Evolutionary conservation across 2,113 vertebrate species (phyloP).

Genomic region (Pseudopipra pipra): DNA sequence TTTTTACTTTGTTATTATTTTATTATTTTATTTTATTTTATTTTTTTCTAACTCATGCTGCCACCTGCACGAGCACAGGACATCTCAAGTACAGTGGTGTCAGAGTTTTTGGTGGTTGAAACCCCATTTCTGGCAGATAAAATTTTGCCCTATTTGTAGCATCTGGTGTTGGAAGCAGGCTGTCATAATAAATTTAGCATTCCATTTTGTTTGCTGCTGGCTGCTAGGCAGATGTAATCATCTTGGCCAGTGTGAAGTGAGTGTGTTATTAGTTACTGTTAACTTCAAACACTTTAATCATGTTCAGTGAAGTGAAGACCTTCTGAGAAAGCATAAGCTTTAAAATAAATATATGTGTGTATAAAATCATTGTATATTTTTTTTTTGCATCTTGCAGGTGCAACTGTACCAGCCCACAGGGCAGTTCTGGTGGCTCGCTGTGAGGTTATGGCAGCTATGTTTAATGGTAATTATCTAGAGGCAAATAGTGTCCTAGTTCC

Average conservation of each 20-base stretch:
- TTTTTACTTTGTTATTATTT: neutral
- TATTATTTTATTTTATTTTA: neutral
- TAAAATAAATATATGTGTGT: neutral
- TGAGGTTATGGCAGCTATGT: slow-evolving; percentile 98
- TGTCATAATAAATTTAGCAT: neutral
- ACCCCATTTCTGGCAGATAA: neutral
- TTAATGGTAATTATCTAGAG: slow-evolving; percentile 94
- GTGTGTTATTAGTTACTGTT: neutral
- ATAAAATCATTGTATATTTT: neutral
- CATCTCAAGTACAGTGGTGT: neutral
- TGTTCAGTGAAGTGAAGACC: neutral
- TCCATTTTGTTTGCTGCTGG: neutral
- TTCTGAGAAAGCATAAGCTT: neutral
- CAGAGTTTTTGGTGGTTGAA: neutral
- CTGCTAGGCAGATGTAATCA: neutral
- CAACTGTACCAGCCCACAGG: slow-evolving; percentile 89
- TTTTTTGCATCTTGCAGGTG: slow-evolving; percentile 70
- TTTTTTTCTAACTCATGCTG: neutral
- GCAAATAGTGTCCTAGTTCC: slow-evolving; percentile 89
- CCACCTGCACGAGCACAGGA: neutral
- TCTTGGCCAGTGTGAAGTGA: neutral
- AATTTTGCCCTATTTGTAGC: neutral
- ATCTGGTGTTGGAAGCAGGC: neutral
- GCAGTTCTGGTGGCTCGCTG: slow-evolving; percentile 93
- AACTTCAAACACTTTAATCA: neutral